Conservation (phyloP, 2,113 vertebrate genomes). For the Erinaceus europaeus region DNA sequence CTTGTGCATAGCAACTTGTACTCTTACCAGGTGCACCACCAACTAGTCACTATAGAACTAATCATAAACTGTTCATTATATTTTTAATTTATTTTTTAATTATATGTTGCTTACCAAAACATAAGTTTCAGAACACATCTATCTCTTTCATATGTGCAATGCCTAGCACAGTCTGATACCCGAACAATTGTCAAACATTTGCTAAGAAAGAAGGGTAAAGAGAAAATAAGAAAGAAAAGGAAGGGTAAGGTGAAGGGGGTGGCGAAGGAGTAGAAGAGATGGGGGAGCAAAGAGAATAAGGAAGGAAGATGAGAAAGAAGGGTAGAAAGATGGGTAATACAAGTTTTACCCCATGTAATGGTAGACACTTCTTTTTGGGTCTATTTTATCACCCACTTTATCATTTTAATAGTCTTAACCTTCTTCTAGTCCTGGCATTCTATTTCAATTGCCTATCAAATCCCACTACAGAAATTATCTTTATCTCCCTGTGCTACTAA, state of each 20-base stretch:
- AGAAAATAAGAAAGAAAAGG: not conserved
- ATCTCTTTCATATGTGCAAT: not conserved
- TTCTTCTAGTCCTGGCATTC: not conserved
- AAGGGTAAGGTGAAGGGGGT: not conserved
- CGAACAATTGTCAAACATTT: not conserved
- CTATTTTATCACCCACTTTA: not conserved
- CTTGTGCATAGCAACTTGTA: too few species aligned
- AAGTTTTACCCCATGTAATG: accelerated
- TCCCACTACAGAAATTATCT: not conserved
- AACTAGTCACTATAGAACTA: not conserved
- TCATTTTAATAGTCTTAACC: not conserved
- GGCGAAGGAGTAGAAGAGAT: accelerated
- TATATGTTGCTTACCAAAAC: not conserved
- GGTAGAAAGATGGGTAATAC: too few species aligned
- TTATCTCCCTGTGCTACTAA: not conserved
- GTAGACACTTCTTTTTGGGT: not conserved
- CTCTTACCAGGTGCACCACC: too few species aligned
- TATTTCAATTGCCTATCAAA: not conserved
- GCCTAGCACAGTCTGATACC: not conserved
- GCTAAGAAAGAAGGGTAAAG: not conserved
- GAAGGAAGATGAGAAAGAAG: not conserved
- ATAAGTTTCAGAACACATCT: not conserved
- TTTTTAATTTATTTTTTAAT: not conserved
- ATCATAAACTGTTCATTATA: not conserved
- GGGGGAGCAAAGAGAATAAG: not conserved